Base-by-base conservation (phyloP, 2,113 vertebrate species). In the Elachura formosa region DNA sequence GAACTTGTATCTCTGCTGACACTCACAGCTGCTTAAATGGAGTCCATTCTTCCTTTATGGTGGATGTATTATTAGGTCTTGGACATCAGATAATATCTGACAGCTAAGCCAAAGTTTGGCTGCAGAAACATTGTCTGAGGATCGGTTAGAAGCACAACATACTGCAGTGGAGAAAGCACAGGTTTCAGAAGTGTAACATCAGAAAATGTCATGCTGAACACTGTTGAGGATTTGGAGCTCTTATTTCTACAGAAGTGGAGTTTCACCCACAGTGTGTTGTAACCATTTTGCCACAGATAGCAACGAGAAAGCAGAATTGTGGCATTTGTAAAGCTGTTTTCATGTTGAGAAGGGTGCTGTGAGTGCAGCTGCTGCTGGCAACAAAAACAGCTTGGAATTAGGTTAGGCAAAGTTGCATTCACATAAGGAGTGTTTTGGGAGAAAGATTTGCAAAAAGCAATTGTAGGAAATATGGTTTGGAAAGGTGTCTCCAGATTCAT, bases 331-430 rank as follows among this genome's bases (percentile, higher is more conserved):
- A 84, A 74, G 34, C 49, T 81, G 11, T 33, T 90, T 84, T 68
- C 0, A 2, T 7, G n/a, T 75, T 34, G 45, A 67, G 38, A 26
- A 31, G 54, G 36, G 25, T 63, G 62, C 52, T 89, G 62, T 49
- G 71, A 75, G 66, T 41, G 62, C 76, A 91, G 84, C 56, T 78
- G 84, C 22, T 84, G 62, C 91, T 87, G 73, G 58, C 86, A 76
- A 12, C 38, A 34, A 38, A 26, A 31, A 41, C 6, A 43, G 48
- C 51, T 90, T 93, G 90, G 72, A 33, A 54, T 61, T 36, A 54
- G 1, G 2, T 61, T 67, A 21, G 71, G 73, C 34, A 73, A 79
- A 94, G 56, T 23, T n/a, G 11, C n/a, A 49, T 51, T 89, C 49
- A 20, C 1, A 3, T 36, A 75, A 52, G 6, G 21, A 71, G 6